Percentiles rank a stretch among this genome's conserved stretches.
Conservation (phyloP, 2,888 invertebrate species). For the Catocala fraxini region DNA sequence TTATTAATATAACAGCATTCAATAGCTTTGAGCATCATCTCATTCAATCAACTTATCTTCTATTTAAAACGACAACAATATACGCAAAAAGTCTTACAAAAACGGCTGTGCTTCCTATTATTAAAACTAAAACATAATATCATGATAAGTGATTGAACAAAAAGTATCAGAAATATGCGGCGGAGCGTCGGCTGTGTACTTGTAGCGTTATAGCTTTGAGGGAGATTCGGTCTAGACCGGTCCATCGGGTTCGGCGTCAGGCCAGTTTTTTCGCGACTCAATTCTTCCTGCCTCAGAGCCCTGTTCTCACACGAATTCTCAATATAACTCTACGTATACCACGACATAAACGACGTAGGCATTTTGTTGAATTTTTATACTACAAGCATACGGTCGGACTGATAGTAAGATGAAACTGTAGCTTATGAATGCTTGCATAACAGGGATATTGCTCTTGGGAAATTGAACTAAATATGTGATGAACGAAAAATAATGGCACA, state of each 20-base stretch:
- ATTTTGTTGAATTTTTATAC: neutral
- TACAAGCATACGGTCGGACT: neutral
- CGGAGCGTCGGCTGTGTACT: constrained; percentile 26
- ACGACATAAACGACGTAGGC: constrained; percentile 8
- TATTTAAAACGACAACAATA: constrained; percentile 1
- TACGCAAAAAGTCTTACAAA: neutral
- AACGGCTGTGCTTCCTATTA: constrained; percentile 2
- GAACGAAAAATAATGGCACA: too few relatives aligned
- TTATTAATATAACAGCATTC: neutral
- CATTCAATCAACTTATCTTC: neutral
- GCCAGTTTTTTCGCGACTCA: constrained; percentile 67
- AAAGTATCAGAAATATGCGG: constrained; percentile 33
- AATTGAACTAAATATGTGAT: too few relatives aligned
- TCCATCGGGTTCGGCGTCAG: constrained; percentile 51
- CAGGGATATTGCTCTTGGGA: too few relatives aligned
- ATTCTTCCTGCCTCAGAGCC: constrained; percentile 63
- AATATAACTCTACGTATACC: constrained; percentile 35
- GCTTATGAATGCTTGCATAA: too few relatives aligned
- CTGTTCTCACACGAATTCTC: constrained; percentile 55
- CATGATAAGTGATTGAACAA: constrained; percentile 39
- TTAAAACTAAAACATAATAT: constrained; percentile 14
- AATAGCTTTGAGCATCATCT: neutral
- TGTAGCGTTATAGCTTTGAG: constrained; percentile 19
- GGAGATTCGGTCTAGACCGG: constrained; percentile 62
- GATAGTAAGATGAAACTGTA: too few relatives aligned